Conservation (phyloP, 2,888 invertebrate species). For the Chaetogeoica ovagalla region DNA sequence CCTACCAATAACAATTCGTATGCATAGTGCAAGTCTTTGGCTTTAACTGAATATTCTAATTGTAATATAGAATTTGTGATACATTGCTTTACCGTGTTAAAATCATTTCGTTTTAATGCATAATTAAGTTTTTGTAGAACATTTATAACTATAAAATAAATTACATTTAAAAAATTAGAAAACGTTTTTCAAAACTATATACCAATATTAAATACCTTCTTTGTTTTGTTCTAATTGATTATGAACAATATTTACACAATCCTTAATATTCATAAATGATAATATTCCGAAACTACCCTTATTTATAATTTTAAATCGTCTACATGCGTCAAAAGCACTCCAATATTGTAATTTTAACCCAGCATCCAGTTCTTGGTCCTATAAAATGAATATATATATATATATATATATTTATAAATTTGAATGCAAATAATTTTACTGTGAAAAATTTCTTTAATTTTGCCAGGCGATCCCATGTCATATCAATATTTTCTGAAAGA, state of each 20-base stretch:
- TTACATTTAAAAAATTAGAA: background rate
- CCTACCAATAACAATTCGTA: constrained; percentile 48
- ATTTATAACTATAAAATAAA: constrained; percentile 30
- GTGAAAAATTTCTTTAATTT: constrained; percentile 46
- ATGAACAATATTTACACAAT: constrained; percentile 70
- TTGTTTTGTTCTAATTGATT: constrained; percentile 59
- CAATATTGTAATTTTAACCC: constrained; percentile 61
- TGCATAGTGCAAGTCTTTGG: constrained; percentile 45
- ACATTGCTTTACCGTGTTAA: constrained; percentile 26
- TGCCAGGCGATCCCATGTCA: constrained; percentile 62
- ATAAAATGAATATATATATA: background rate
- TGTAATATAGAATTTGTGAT: constrained; percentile 28
- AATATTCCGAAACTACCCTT: constrained; percentile 65
- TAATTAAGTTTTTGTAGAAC: constrained; percentile 39
- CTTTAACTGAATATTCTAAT: constrained; percentile 43
- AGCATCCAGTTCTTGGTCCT: constrained; percentile 52
- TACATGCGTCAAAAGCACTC: constrained; percentile 61
- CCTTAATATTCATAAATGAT: constrained; percentile 70
- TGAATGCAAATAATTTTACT: background rate
- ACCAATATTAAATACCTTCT: constrained; percentile 5
- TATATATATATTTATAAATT: background rate
- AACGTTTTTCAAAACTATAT: background rate
- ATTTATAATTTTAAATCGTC: constrained; percentile 63
- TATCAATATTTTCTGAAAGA: constrained; percentile 65
- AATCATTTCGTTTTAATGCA: constrained; percentile 31